A percentile compares a stretch with the other conserved stretches of the same genome.
Conservation (phyloP, 2,888 invertebrate genomes). For the Idaea aversata region DNA sequence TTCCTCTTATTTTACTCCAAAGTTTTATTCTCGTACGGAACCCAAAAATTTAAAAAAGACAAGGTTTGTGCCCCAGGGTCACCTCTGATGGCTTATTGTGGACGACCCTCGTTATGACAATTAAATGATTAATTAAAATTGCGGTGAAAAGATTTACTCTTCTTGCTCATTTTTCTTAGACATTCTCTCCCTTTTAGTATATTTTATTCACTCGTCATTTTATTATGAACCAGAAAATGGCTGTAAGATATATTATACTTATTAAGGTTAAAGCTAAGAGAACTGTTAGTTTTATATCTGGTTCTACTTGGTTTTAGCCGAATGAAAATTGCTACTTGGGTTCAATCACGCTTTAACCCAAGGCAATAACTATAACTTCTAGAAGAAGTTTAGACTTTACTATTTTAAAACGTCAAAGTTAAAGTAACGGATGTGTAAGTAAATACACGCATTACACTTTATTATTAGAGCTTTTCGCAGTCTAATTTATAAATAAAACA, state of each 20-base stretch:
- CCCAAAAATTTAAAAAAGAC: neutral
- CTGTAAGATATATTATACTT: neutral
- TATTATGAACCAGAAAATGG: neutral
- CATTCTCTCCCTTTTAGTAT: neutral
- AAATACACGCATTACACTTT: neutral
- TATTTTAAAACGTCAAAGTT: too few relatives aligned
- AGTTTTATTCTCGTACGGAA: neutral
- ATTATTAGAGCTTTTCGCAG: neutral
- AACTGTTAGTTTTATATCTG: too few relatives aligned
- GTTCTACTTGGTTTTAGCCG: too few relatives aligned
- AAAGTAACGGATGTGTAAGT: neutral
- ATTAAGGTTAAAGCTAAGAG: too few relatives aligned
- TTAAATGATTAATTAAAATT: conserved; percentile 51
- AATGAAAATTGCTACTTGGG: too few relatives aligned
- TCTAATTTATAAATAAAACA: neutral
- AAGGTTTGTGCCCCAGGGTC: neutral
- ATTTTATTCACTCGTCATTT: neutral
- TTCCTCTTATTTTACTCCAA: too few relatives aligned
- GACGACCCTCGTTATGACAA: conserved; percentile 42
- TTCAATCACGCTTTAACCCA: too few relatives aligned
- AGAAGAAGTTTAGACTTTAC: too few relatives aligned
- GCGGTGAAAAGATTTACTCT: conserved; percentile 30
- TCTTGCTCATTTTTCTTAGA: conserved; percentile 6
- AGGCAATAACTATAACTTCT: too few relatives aligned
- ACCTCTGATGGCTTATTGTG: conserved; percentile 38